Evolutionary conservation across 2,888 invertebrate genomes (phyloP).

Genomic region (Dicranocentrus wangi): DNA sequence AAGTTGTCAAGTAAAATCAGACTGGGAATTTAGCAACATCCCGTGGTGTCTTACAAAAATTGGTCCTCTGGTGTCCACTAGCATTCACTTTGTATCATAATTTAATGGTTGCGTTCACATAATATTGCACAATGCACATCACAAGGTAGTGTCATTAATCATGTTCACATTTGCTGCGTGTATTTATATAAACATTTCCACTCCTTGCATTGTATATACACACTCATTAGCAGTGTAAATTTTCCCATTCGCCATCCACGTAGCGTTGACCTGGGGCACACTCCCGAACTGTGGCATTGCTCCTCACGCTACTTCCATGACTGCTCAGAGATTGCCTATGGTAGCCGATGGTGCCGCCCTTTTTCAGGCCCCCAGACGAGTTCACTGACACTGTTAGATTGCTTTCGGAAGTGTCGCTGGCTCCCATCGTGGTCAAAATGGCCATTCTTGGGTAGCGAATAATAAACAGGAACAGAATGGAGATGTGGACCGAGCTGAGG

Average conservation of each 20-base stretch:
- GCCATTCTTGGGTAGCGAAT: constrained; percentile 58
- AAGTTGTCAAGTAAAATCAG: too few species aligned
- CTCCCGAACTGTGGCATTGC: constrained; percentile 37
- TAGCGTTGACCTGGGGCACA: constrained; percentile 56
- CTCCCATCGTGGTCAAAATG: constrained; percentile 53
- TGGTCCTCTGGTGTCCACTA: too few species aligned
- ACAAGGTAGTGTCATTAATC: background rate
- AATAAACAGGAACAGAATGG: constrained; percentile 61
- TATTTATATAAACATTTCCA: background rate
- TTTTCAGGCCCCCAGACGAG: constrained; percentile 40
- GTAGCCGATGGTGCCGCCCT: constrained; percentile 37
- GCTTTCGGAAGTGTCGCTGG: constrained; percentile 55
- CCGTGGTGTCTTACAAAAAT: too few species aligned
- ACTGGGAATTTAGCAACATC: too few species aligned
- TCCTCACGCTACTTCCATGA: constrained; percentile 51
- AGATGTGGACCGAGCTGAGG: constrained; percentile 59
- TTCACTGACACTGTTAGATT: constrained; percentile 52
- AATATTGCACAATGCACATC: constrained; percentile 15
- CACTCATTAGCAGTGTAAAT: constrained; percentile 45
- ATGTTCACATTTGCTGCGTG: background rate
- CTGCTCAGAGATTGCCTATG: constrained; percentile 41
- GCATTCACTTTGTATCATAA: constrained; percentile 16
- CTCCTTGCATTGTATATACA: background rate
- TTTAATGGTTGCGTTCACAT: background rate
- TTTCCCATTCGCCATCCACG: constrained; percentile 64